Evolutionary conservation across 2,888 invertebrate species (phyloP).

Genomic region (Eupithecia vulgata): DNA sequence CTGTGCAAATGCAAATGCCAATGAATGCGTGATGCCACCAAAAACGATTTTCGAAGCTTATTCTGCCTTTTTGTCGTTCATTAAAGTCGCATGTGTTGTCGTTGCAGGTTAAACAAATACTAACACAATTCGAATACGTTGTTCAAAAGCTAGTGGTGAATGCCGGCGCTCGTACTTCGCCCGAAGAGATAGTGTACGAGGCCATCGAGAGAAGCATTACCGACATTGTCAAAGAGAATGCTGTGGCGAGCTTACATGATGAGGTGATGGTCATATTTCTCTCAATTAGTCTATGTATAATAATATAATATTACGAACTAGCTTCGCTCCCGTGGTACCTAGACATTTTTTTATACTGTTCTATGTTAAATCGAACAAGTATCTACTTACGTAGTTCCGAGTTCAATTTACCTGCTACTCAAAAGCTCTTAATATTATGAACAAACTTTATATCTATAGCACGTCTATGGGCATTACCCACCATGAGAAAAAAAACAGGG

Average conservation of each 20-base stretch:
- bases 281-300: background rate
- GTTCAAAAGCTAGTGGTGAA: slow-evolving; percentile 53
- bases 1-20: no score
- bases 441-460: no score
- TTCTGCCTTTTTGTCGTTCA: background rate
- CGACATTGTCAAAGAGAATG: slow-evolving; percentile 64
- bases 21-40: background rate
- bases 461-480: no score
- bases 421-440: no score
- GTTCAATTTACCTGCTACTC: no score
- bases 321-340: background rate
- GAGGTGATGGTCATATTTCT: slow-evolving; percentile 56
- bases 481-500: no score
- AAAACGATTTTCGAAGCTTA: background rate
- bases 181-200: slow-evolving; percentile 68
- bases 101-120: slow-evolving; percentile 70
- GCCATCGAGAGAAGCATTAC: slow-evolving; percentile 65
- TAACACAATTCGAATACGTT: slow-evolving; percentile 71
- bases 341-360: no score
- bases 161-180: slow-evolving; percentile 48
- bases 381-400: no score
- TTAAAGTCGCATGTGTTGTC: background rate
- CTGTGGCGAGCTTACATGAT: slow-evolving; percentile 63
- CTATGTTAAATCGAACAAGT: no score
- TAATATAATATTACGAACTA: no score